Evolutionary conservation across 64 coral and sea anemone species (phyloP), one percentile per base, ranked within the genome.

Genomic region (Hydrozoanthus tunicans): DNA sequence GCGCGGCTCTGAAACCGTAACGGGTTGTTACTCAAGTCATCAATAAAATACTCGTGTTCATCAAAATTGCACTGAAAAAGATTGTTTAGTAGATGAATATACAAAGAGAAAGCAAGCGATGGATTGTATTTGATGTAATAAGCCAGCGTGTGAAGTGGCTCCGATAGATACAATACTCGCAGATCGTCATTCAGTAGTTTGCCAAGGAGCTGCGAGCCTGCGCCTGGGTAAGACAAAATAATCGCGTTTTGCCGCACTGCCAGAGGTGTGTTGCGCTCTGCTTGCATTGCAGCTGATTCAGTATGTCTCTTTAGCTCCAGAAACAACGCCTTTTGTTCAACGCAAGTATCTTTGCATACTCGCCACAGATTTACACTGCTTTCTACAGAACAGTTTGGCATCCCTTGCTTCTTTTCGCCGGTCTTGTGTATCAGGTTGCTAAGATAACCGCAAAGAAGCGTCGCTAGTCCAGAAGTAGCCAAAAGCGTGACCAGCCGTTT

Each of bases 1-100:
- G 84, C 69, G 24, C 84, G 84, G 70, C 84, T 88, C 12, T 88
- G 84, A 58, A 62, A 73, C 4, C 84, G 84, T 61, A 75, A 61
- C 20, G 84, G 57, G 53, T 58, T 88, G 15, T 14, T 59, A 10
- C 27, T 88, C 14, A 88, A 73, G 74, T 88, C 56, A 5, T 70
- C 70, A 55, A 75, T 70, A 59, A 88, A 88, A 58, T 51, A 88
- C 14, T 88, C 84, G 6, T 88, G 84, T 9, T 88, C 84, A 51
- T 73, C 69, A 59, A 88, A 88, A 10, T 88, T 6, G 56, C 84
- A 88, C 14, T 88, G 84, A 75, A 88, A 88, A 53, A 88, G 69
- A 14, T 88, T 73, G 56, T 88, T 88, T 88, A 88, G 51, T 3
- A 88, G 84, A 26, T 88, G 84, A 88, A 70, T 74, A 25, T 53